Base-by-base conservation (phyloP, 2,888 invertebrate genomes). In the Branchipolynoe longqiensis region DNA sequence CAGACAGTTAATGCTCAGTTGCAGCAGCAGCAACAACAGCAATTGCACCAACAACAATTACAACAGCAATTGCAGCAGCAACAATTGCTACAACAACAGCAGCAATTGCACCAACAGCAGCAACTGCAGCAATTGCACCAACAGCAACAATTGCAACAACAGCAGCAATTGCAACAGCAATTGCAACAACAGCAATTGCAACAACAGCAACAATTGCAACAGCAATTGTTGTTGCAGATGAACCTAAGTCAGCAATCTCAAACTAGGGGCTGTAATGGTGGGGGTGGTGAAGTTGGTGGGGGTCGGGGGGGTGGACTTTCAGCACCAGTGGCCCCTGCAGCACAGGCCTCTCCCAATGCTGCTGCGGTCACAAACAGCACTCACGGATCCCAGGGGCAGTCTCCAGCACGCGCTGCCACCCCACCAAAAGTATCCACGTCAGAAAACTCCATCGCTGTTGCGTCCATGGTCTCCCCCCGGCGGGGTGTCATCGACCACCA, bases 371-470 rank as follows among this genome's bases (percentile, higher is more conserved):
- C 14, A 4, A 69, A 38, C n/a, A 33, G 36, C 22, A 4, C 8
- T 2, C 62, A 25, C 33, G 36, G 14, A n/a, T 82, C 69, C 41
- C 59, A 36, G 22, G 58, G 74, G 36, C 41, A 73, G 54, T 58
- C 40, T 81, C 56, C 85, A 12, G 85, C 84, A 8, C 85, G 81
- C 14, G 54, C 86, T 56, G 83, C 86, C 85, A 86, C 86, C 82
- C 85, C 87, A 82, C 86, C 86, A 0, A 62, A 85, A 31, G 83
- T 85, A 28, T 74, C 78, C 84, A 82, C n/a, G 56, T 48, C 62
- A 81, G 38, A 82, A 62, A 36, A 28, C 40, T 18, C 56, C 36
- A 3, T 48, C 41, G 18, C 31, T 82, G 18, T 82, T 64, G 74
- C 64, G 64, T 31, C 81, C 59, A 28, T 54, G 81, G 54, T 84